Percentiles rank a stretch among this genome's conserved stretches.
These are phyloP conservation scores for Sceloporus undulatus DNA, from an alignment of 2,113 vertebrate genomes.

Conservation along the genomic window DNA sequence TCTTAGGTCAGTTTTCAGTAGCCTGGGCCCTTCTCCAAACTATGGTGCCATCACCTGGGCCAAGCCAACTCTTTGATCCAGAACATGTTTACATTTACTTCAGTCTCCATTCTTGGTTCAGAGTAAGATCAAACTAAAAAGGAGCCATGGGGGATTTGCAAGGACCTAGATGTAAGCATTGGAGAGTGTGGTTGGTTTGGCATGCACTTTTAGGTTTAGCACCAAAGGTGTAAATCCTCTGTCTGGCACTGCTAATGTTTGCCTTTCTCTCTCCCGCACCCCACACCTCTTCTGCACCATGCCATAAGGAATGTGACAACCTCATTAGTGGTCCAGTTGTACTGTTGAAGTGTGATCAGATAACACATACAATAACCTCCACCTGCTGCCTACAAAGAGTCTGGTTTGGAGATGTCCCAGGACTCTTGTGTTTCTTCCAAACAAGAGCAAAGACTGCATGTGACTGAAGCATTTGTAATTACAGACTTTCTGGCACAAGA, in stretches of 20 bases:
- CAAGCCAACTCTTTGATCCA: constrained; percentile 2
- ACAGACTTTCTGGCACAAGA: background rate
- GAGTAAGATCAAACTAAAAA: background rate
- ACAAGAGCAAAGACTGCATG: background rate
- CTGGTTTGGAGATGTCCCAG: background rate
- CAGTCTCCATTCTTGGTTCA: background rate
- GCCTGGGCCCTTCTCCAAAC: background rate
- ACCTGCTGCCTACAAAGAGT: background rate
- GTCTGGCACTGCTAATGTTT: background rate
- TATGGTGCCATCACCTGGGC: background rate
- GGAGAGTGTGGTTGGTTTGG: background rate
- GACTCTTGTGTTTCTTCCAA: background rate
- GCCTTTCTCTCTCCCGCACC: background rate
- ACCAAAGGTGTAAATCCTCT: constrained; percentile 25
- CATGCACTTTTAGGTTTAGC: constrained; percentile 3
- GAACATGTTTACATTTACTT: background rate
- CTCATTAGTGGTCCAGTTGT: constrained; percentile 23
- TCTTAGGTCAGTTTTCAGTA: background rate
- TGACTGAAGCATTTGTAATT: background rate
- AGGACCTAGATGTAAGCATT: constrained; percentile 3
- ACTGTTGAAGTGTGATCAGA: constrained; percentile 16
- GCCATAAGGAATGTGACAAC: constrained; percentile 11
- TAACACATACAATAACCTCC: background rate
- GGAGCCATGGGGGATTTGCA: background rate
- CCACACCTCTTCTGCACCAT: background rate